Conservation (phyloP, 2,888 invertebrate species). For the Diadegma fenestrale region DNA sequence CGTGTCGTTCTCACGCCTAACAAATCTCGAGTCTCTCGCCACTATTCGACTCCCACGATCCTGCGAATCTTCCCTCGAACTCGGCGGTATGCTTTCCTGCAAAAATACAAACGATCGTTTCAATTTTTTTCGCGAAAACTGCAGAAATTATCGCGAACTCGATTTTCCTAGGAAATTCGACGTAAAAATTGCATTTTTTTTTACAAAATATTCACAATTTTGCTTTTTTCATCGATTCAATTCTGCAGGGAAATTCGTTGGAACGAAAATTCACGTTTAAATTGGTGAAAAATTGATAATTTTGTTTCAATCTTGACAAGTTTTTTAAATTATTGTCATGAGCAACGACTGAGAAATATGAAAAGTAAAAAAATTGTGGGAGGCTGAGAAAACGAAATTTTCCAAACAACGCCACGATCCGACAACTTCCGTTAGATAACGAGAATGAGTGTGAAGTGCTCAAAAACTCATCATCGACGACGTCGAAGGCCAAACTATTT, state of each 20-base stretch:
- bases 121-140: background rate
- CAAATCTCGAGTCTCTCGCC: constrained; percentile 74
- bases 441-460: constrained; percentile 6
- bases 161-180: background rate
- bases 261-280: background rate
- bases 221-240: background rate
- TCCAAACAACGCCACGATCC: background rate
- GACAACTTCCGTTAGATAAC: constrained; percentile 30
- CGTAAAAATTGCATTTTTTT: background rate
- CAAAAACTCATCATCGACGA: constrained; percentile 43
- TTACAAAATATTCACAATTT: background rate
- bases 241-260: background rate
- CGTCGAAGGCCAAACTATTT: constrained; percentile 59
- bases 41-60: constrained; percentile 71
- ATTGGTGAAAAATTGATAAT: background rate
- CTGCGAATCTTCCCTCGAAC: constrained; percentile 71
- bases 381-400: background rate
- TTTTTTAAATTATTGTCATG: background rate
- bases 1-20: constrained; percentile 75
- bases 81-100: constrained; percentile 79
- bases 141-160: background rate
- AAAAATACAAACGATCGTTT: constrained; percentile 33
- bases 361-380: background rate
- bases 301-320: background rate
- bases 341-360: background rate